Percentiles rank a stretch among this genome's conserved stretches.
These are phyloP conservation scores for Steinernema hermaphroditum DNA, from an alignment of 2,888 invertebrate genomes.

Conservation along the genomic window DNA sequence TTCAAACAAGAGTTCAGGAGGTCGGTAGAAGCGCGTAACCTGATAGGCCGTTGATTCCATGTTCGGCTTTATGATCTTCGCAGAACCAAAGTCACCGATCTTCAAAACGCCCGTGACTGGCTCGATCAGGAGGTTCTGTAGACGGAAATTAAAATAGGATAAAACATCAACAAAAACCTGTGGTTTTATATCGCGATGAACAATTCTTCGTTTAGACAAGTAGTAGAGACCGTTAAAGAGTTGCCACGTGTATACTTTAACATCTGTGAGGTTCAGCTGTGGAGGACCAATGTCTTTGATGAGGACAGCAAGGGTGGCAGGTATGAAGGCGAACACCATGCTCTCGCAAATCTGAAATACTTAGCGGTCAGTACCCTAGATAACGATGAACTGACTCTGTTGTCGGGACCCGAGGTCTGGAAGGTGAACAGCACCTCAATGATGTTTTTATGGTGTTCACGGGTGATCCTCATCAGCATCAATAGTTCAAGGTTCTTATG, in stretches of 20 bases:
- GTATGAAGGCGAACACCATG: slow-evolving; percentile 55
- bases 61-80: slow-evolving; percentile 39
- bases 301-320: neutral
- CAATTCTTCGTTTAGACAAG: slow-evolving; percentile 35
- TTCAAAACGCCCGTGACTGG: slow-evolving; percentile 13
- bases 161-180: too few species aligned
- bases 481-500: neutral
- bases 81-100: slow-evolving; percentile 28
- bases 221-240: slow-evolving; percentile 55
- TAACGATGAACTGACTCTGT: too few species aligned
- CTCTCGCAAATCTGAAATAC: slow-evolving; percentile 47
- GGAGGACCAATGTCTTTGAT: slow-evolving; percentile 37
- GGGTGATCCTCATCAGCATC: slow-evolving; percentile 47
- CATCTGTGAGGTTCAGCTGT: slow-evolving; percentile 44
- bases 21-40: slow-evolving; percentile 58
- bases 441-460: slow-evolving; percentile 51
- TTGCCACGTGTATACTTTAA: slow-evolving; percentile 60
- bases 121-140: neutral
- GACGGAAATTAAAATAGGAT: too few species aligned
- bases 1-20: slow-evolving; percentile 56
- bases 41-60: slow-evolving; percentile 47
- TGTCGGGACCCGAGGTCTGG: slow-evolving; percentile 35
- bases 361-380: neutral
- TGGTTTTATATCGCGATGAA: neutral
- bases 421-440: slow-evolving; percentile 54